phyloP scores from a whole-genome alignment of 64 coral and sea anemone species.

The Montipora efflorescens region DNA sequence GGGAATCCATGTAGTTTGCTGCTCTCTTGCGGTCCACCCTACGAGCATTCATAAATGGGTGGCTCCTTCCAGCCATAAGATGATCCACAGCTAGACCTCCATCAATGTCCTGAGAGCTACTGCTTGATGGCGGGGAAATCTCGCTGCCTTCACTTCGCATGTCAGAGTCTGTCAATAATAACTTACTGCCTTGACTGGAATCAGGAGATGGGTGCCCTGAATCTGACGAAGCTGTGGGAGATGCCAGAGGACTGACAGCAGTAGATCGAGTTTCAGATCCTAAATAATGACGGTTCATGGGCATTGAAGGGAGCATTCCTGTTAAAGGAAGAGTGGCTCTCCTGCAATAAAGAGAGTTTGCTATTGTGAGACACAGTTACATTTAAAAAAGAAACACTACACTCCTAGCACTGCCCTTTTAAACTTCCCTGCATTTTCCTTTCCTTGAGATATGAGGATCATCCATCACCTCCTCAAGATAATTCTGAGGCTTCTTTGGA shows the following conservation, averaged over 20 bases:
- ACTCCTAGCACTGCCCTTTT: no score
- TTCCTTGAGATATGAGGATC: no score
- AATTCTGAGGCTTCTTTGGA: no score
- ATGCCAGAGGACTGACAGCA: conserved; percentile 80
- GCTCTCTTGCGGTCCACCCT: conserved; percentile 29
- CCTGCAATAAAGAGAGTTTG: conserved; percentile 25
- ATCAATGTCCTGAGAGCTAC: conserved; percentile 71
- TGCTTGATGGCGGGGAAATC: conserved; percentile 59
- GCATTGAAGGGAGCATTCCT: conserved; percentile 29
- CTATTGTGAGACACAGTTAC: neutral
- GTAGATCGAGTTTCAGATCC: conserved; percentile 27
- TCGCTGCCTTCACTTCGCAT: conserved; percentile 90
- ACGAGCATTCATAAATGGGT: conserved; percentile 47
- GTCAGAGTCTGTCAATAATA: conserved; percentile 76
- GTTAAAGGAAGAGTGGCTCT: conserved; percentile 50
- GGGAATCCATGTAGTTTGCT: conserved; percentile 23
- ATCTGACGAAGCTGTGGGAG: conserved; percentile 84
- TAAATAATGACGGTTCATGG: conserved; percentile 20
- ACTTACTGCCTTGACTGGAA: conserved; percentile 79
- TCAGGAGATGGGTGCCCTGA: conserved; percentile 91
- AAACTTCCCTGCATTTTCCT: no score
- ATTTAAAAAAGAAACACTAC: no score
- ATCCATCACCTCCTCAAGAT: no score
- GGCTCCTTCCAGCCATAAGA: conserved; percentile 45
- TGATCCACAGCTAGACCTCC: conserved; percentile 49